phyloP scores from a whole-genome alignment of 2,888 invertebrate genomes.

The Nomada fucata region DNA sequence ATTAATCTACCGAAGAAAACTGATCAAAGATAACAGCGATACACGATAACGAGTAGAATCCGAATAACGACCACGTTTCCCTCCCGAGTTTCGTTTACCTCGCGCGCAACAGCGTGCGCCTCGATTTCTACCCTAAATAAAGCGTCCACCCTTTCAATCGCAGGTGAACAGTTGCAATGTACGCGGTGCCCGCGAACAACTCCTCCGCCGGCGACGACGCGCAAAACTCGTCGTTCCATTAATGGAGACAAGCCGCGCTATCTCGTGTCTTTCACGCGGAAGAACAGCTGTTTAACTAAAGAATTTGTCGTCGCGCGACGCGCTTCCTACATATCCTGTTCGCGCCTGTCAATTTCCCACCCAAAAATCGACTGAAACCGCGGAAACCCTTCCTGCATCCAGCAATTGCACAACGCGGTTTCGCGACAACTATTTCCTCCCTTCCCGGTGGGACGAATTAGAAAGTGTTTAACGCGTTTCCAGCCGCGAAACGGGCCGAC shows the following conservation, averaged over 20 bases:
- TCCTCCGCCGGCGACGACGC: constrained; percentile 33
- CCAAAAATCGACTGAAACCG: constrained; percentile 24
- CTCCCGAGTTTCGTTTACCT: too few species aligned
- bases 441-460: constrained; percentile 51
- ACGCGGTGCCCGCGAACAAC: constrained; percentile 27
- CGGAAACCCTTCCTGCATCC: constrained; percentile 45
- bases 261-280: constrained; percentile 57
- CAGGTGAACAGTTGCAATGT: constrained; percentile 41
- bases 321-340: constrained; percentile 6
- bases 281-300: constrained; percentile 59
- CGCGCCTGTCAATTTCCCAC: neutral
- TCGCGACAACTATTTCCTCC: constrained; percentile 47
- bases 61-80: too few species aligned
- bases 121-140: too few species aligned
- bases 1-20: too few species aligned
- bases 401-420: constrained; percentile 43
- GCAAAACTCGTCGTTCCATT: constrained; percentile 63
- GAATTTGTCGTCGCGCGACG: constrained; percentile 42
- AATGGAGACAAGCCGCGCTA: constrained; percentile 62
- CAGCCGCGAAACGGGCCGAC: constrained; percentile 1
- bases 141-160: constrained; percentile 41
- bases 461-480: constrained; percentile 56
- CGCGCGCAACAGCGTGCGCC: too few species aligned
- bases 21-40: too few species aligned
- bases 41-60: too few species aligned